A percentile compares a stretch with the other conserved stretches of the same genome.
phyloP scores from a whole-genome alignment of 2,113 vertebrate species.

The Zosterops hypoxanthus region DNA sequence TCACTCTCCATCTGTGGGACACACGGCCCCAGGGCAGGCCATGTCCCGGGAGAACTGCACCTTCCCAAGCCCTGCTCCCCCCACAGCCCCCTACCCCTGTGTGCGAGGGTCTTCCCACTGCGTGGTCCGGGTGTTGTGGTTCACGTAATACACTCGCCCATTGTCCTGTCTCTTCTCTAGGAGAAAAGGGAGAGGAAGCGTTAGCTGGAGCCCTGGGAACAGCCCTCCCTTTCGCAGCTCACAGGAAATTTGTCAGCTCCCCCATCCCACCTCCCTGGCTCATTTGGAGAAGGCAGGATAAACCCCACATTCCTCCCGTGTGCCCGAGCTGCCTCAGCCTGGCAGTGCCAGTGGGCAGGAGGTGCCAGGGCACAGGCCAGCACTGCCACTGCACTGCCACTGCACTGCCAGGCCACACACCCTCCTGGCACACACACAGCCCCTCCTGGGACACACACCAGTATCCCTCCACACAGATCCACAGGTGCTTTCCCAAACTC shows the following conservation, averaged over 20 bases:
- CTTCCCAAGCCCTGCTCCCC: not conserved
- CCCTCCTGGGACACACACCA: not conserved
- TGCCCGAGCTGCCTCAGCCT: not conserved
- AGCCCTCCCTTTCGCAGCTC: not conserved
- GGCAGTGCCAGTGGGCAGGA: accelerated
- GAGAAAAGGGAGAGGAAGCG: not conserved
- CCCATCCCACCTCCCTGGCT: not conserved
- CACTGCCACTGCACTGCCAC: accelerated
- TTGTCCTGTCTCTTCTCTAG: constrained; percentile 98
- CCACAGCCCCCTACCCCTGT: constrained; percentile 84
- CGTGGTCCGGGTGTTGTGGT: constrained; percentile 97
- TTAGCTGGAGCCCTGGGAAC: not conserved
- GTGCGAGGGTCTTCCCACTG: constrained; percentile 98
- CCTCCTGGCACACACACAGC: not conserved
- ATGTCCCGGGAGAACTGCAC: not conserved
- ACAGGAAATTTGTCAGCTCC: not conserved
- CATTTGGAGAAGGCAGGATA: not conserved
- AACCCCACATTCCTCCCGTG: accelerated
- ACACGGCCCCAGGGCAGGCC: not conserved
- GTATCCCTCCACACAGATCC: accelerated
- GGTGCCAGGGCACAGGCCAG: not conserved
- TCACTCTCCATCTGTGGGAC: not conserved
- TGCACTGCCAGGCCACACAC: not conserved
- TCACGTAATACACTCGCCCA: constrained; percentile 96
- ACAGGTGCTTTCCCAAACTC: not conserved